Percentiles rank a stretch among this genome's conserved stretches.
These are phyloP conservation scores for Rhinatrema bivittatum DNA, from an alignment of 2,797 vertebrate species.

Conservation along the genomic window DNA sequence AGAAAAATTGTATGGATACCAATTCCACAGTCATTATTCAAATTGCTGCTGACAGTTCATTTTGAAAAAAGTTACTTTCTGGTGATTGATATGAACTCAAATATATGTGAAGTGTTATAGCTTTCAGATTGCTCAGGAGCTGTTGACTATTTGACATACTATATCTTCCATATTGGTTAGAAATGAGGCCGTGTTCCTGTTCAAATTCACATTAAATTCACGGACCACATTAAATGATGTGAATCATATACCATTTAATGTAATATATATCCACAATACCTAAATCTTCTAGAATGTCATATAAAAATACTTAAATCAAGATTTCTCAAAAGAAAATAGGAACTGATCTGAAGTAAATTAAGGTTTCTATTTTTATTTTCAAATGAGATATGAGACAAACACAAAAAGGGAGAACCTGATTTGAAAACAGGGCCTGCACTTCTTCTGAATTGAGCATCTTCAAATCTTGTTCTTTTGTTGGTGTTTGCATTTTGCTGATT, in stretches of 20 bases:
- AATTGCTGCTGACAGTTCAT: conserved; percentile 59
- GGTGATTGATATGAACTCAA: conserved; percentile 62
- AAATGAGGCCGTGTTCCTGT: conserved; percentile 39
- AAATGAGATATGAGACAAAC: too few species aligned
- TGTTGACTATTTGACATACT: conserved; percentile 51
- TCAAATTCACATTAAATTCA: conserved; percentile 38
- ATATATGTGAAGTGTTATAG: conserved; percentile 49
- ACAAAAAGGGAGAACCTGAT: too few species aligned
- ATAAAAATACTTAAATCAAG: too few species aligned
- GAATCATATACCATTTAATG: conserved; percentile 26
- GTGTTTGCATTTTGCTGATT: too few species aligned
- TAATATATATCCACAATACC: too few species aligned
- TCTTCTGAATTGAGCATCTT: too few species aligned
- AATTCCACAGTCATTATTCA: conserved; percentile 44
- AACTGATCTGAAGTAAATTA: too few species aligned
- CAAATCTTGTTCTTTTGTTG: too few species aligned
- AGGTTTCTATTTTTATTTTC: too few species aligned
- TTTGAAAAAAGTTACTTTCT: conserved; percentile 53
- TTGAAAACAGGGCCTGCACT: too few species aligned
- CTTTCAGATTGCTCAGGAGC: conserved; percentile 32
- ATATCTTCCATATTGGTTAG: conserved; percentile 53
- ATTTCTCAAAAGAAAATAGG: too few species aligned
- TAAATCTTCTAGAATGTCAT: too few species aligned
- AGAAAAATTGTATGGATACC: conserved; percentile 53
- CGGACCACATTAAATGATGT: conserved; percentile 31